Percentiles rank a stretch among this genome's conserved stretches.
Evolutionary conservation across 2,797 vertebrate species (phyloP).

Genomic region (Acropternis orthonyx): DNA sequence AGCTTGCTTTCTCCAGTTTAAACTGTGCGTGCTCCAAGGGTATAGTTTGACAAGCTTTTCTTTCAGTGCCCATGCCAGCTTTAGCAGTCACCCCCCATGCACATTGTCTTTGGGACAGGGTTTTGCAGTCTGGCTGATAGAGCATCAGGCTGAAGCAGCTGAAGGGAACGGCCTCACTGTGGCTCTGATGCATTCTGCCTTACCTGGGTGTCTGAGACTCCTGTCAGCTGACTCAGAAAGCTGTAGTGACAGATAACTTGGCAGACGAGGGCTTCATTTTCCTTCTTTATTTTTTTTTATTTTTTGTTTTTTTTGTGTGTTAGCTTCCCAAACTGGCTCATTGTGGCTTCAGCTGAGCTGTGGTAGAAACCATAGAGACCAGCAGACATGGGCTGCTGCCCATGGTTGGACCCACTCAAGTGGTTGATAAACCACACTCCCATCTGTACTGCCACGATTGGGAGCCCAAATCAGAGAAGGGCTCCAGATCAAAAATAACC

Average conservation of each 20-base stretch:
- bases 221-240: not conserved
- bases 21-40: conserved; percentile 30
- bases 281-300: accelerated
- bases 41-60: conserved; percentile 31
- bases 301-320: not conserved
- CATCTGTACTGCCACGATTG: not conserved
- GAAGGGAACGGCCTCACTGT: not conserved
- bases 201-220: not conserved
- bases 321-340: not conserved
- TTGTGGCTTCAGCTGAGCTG: not conserved
- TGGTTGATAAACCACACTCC: not conserved
- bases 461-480: not conserved
- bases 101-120: not conserved
- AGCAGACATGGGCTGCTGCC: not conserved
- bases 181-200: not conserved
- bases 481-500: not conserved
- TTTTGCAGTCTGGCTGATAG: not conserved
- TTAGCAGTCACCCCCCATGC: not conserved
- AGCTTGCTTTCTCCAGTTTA: conserved; percentile 33
- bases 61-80: conserved; percentile 24
- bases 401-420: not conserved
- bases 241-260: conserved; percentile 17
- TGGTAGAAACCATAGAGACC: not conserved
- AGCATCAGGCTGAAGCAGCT: not conserved
- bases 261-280: not conserved